A percentile compares a stretch with the other conserved stretches of the same genome.
Evolutionary conservation across 2,888 invertebrate species (phyloP).

Genomic region (Dendrolimus pini): DNA sequence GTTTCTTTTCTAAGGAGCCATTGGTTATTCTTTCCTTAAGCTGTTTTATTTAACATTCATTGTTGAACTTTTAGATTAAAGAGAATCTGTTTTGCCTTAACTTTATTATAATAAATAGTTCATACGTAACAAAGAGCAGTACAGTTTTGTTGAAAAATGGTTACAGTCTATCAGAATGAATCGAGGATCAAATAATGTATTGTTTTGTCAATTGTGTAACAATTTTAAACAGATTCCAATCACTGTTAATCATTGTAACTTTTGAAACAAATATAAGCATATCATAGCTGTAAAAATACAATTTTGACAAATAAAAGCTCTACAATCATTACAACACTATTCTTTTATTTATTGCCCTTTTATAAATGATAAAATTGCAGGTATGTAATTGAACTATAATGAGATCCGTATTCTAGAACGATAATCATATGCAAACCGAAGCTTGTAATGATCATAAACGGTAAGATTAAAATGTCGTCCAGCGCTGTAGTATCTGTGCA

Average conservation of each 20-base stretch:
- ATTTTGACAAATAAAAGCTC: constrained; percentile 89
- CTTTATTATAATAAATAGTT: constrained; percentile 64
- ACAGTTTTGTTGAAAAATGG: constrained; percentile 62
- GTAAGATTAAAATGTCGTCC: no score
- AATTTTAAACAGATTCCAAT: constrained; percentile 57
- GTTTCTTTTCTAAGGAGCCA: constrained; percentile 43
- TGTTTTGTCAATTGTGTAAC: constrained; percentile 69
- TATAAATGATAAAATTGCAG: neutral
- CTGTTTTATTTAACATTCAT: constrained; percentile 73
- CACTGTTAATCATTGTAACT: constrained; percentile 78
- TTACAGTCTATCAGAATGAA: constrained; percentile 55
- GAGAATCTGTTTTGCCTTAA: constrained; percentile 73
- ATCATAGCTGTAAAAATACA: constrained; percentile 94
- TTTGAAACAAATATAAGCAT: constrained; percentile 90
- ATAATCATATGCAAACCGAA: no score
- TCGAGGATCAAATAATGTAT: constrained; percentile 58
- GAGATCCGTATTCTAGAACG: no score
- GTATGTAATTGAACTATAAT: neutral
- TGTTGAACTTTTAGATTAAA: constrained; percentile 75
- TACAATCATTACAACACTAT: constrained; percentile 71
- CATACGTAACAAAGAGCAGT: constrained; percentile 61
- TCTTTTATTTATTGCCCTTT: constrained; percentile 34
- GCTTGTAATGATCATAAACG: no score
- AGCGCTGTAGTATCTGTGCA: no score
- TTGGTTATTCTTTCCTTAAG: constrained; percentile 51